Base-by-base conservation (phyloP, 1,140 invertebrate genomes). In the Tetragnatha versicolor region DNA sequence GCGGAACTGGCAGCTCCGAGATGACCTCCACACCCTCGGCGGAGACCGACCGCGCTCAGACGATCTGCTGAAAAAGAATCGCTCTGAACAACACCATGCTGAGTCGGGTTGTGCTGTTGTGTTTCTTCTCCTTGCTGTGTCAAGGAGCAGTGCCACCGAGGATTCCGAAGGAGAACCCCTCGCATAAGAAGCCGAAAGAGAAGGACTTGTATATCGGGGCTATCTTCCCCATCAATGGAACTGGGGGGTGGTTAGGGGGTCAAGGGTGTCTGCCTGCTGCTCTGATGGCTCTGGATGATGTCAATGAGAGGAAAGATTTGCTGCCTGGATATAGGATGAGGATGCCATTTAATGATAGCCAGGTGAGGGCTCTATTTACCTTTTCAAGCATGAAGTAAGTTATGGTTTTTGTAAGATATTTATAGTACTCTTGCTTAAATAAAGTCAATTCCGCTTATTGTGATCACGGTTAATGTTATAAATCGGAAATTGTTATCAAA, bases 291-390 rank as follows among this genome's bases (percentile, higher is more conserved):
- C 88, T 99, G 79, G 92, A 95, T 82, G 97, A 99, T 88, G 96
- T 99, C 53, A 99, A 99, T 88, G 91, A 90, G 33, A 89, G 91
- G 81, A 90, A 90, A 60, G 93, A 98, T 88, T 89, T 99, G 82
- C 88, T 99, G 77, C 93, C 94, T 39, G 96, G 96, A 33, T 99
- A 98, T 85, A 90, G 90, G 66, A 88, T 99, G 35, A 91, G 92
- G 83, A 89, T 99, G 81, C 94, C 97, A 85, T 96, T 93, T 87
- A 97, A 98, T 87, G 97, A 99, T 85, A 99, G 96, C 86, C 93
- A 98, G 92, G 97, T 99, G 88, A 89, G 42, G n/a, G n/a, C n/a
- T n/a, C n/a, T n/a, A n/a, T n/a, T n/a, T n/a, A n/a, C n/a, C n/a
- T n/a, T n/a, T n/a, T n/a, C n/a, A n/a, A n/a, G n/a, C n/a, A n/a